These are phyloP conservation scores for Crossaster papposus DNA, from an alignment of 53 echinoderm and acorn worm genomes.

Conservation along the genomic window DNA sequence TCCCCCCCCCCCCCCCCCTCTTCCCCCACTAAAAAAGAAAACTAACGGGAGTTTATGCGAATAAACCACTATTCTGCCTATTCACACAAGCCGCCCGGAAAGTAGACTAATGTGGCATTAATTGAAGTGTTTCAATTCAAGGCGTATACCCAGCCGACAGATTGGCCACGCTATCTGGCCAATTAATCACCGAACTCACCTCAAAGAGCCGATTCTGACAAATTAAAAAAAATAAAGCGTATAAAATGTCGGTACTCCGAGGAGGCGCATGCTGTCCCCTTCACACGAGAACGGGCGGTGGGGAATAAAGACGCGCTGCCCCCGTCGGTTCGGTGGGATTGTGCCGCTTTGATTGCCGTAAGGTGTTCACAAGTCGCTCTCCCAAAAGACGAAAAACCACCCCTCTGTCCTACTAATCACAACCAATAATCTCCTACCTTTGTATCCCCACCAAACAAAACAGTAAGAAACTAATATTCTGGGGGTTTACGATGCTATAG, in stretches of 20 bases:
- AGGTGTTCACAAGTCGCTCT: slow-evolving; percentile 34
- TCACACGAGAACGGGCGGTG: neutral
- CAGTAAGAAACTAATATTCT: slow-evolving; percentile 7
- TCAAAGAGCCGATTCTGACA: slow-evolving; percentile 19
- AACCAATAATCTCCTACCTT: neutral
- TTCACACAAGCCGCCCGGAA: slow-evolving; percentile 4
- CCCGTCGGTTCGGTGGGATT: slow-evolving; percentile 4
- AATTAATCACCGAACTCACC: slow-evolving; percentile 48
- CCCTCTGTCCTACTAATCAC: slow-evolving; percentile 15
- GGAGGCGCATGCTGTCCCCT: neutral
- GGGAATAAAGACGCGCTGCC: slow-evolving; percentile 13
- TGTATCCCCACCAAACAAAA: slow-evolving; percentile 7
- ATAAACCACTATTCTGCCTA: neutral
- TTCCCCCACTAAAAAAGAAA: neutral
- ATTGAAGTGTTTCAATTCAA: slow-evolving; percentile 18
- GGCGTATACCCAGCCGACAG: neutral
- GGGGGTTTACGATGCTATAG: neutral
- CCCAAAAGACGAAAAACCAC: slow-evolving; percentile 19
- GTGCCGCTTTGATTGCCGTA: slow-evolving; percentile 19
- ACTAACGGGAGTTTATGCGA: neutral
- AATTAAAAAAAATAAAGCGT: slow-evolving; percentile 31
- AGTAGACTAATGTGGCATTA: slow-evolving; percentile 38
- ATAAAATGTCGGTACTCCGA: neutral
- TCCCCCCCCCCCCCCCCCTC: too few species aligned
- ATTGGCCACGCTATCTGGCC: slow-evolving; percentile 3